phyloP scores from a whole-genome alignment of 2,797 vertebrate genomes.

The Labeo calbasu region DNA sequence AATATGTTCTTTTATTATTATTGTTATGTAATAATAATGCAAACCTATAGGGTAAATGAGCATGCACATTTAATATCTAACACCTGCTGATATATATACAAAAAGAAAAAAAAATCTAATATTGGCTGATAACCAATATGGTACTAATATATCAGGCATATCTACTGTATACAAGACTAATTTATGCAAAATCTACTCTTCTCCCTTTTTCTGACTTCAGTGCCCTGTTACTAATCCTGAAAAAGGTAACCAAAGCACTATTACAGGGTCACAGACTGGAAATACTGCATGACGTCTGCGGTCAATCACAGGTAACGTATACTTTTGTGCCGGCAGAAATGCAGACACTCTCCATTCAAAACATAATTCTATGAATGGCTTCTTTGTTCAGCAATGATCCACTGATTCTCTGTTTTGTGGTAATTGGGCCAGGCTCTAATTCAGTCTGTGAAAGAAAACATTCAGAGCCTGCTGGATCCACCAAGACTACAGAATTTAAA shows the following conservation, averaged over 20 bases:
- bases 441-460: conserved; percentile 39
- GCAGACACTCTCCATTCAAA: conserved; percentile 55
- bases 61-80: too few relatives aligned
- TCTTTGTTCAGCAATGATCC: conserved; percentile 64
- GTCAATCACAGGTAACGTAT: conserved; percentile 54
- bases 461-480: conserved; percentile 24
- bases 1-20: too few relatives aligned
- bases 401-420: conserved; percentile 64
- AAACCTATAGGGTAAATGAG: too few relatives aligned
- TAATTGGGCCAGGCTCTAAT: conserved; percentile 51
- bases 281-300: neutral
- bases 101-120: too few relatives aligned
- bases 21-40: too few relatives aligned
- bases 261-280: neutral
- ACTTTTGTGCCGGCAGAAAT: conserved; percentile 49
- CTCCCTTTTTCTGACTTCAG: neutral
- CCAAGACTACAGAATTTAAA: conserved; percentile 26
- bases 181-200: neutral
- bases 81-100: too few relatives aligned
- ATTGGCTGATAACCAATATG: too few relatives aligned
- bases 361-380: conserved; percentile 44
- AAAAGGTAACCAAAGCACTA: conserved; percentile 16
- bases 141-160: too few relatives aligned
- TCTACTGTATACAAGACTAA: too few relatives aligned
- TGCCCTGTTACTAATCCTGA: neutral